Evolutionary conservation across 2,113 vertebrate genomes (phyloP), one percentile per base, ranked within the genome.

Genomic region (Ranitomeya imitator): DNA sequence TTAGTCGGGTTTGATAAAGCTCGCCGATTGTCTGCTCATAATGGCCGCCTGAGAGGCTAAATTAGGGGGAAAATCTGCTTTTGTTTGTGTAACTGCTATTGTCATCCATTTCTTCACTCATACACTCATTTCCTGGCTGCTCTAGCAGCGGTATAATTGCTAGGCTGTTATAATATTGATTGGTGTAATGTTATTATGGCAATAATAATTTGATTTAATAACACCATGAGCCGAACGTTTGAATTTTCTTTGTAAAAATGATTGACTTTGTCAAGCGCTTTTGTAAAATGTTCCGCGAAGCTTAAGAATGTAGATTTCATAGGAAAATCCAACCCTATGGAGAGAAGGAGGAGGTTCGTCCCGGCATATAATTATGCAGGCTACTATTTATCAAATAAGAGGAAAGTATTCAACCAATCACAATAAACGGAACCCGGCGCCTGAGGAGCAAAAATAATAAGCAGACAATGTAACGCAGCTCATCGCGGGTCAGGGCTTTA

Each of bases 81-180:
- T 69, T 65, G 31, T 54, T 86, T 86, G 61, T 57, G 52, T 69
- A 37, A 78, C 13, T 79, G 85, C 74, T 65, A 78, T 78, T 77
- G 55, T 86, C 11, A 18, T 86, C 18, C 84, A 37, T 31, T 86
- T 65, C 37, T 67, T 63, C 7, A 18, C 55, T 67, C 26, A 21
- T 18, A 15, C 15, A 16, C 59, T 65, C 52, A 55, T 79, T 79
- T 67, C 60, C 60, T 54, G 9, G 26, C 85, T 37, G 71, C 3
- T 51, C 51, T 54, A 69, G 21, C 83, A 13, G 71, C 54, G 10
- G 60, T 65, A 54, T 86, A 86, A 80, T 86, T 69, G 85, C 59
- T 69, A 13, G 4, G 51, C n/a, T 67, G 31, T 26, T 69, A 7
- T 79, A 67, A 67, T 79, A 51, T 52, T 79, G 45, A 86, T 86